These are phyloP conservation scores for Drosophila chauvacae DNA, from an alignment of 1,140 invertebrate species.

Conservation along the genomic window DNA sequence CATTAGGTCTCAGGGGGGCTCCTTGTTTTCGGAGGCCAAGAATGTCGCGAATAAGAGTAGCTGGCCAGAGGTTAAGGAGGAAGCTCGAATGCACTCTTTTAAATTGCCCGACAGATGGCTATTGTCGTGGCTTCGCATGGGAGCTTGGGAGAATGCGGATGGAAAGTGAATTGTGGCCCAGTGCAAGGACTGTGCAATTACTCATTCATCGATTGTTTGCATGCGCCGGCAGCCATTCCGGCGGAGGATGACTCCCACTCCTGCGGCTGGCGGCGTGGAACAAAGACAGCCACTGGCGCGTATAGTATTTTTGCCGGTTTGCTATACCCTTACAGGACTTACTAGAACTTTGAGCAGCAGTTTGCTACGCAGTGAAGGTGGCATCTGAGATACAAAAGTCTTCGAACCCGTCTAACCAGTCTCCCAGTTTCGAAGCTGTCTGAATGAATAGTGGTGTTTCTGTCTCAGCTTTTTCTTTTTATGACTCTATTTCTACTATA, in stretches of 20 bases:
- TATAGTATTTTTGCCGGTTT: background rate
- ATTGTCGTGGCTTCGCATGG: conserved; percentile 17
- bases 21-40: too few species aligned
- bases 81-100: conserved; percentile 54
- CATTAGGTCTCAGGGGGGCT: background rate
- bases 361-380: background rate
- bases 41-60: background rate
- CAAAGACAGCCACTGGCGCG: conserved; percentile 2
- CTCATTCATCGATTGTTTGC: conserved; percentile 76
- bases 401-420: too few species aligned
- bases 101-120: conserved; percentile 46
- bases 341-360: background rate
- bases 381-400: background rate
- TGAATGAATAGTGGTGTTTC: too few species aligned
- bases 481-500: too few species aligned
- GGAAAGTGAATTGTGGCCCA: conserved; percentile 23
- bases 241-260: conserved; percentile 1
- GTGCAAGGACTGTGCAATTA: conserved; percentile 68
- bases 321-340: background rate
- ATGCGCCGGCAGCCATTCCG: conserved; percentile 22
- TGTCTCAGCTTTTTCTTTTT: too few species aligned
- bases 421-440: too few species aligned
- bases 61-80: conserved; percentile 20
- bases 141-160: conserved; percentile 1
- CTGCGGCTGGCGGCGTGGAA: background rate